Percentiles rank a stretch among this genome's conserved stretches.
Evolutionary conservation across 2,888 invertebrate species (phyloP).

Genomic region (Cephus sareptanus): DNA sequence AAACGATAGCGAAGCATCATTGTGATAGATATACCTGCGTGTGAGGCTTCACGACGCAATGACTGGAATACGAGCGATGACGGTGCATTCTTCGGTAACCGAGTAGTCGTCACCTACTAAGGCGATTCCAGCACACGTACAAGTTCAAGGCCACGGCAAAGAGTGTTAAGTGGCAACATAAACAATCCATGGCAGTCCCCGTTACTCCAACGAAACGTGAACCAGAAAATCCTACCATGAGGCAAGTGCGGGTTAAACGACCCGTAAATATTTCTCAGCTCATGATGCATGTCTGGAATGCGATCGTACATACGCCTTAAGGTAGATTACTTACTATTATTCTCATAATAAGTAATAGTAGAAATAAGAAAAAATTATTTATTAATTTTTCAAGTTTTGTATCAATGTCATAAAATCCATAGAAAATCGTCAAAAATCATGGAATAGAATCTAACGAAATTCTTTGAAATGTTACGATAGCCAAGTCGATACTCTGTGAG

Average conservation of each 20-base stretch:
- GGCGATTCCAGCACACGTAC: constrained; percentile 19
- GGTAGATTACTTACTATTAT: background rate
- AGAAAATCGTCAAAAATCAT: background rate
- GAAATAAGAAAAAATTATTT: background rate
- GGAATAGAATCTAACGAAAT: background rate
- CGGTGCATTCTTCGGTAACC: constrained; percentile 27
- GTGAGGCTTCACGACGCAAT: background rate
- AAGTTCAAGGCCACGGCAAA: constrained; percentile 38
- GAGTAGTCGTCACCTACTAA: constrained; percentile 25
- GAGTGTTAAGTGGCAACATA: background rate
- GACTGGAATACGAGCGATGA: constrained; percentile 34
- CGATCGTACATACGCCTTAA: background rate
- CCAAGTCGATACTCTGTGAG: background rate
- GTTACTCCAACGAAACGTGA: background rate
- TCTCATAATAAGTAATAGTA: background rate
- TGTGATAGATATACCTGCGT: background rate
- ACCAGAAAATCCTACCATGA: background rate
- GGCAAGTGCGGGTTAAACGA: background rate
- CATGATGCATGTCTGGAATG: background rate
- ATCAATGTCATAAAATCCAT: background rate
- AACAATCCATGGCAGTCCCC: background rate
- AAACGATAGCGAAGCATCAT: background rate
- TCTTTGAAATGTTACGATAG: background rate
- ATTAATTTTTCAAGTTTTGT: background rate
- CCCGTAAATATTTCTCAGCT: background rate